A percentile compares a stretch with the other conserved stretches of the same genome.
Evolutionary conservation across 2,797 vertebrate species (phyloP).

Genomic region (Peromyscus aztecus): DNA sequence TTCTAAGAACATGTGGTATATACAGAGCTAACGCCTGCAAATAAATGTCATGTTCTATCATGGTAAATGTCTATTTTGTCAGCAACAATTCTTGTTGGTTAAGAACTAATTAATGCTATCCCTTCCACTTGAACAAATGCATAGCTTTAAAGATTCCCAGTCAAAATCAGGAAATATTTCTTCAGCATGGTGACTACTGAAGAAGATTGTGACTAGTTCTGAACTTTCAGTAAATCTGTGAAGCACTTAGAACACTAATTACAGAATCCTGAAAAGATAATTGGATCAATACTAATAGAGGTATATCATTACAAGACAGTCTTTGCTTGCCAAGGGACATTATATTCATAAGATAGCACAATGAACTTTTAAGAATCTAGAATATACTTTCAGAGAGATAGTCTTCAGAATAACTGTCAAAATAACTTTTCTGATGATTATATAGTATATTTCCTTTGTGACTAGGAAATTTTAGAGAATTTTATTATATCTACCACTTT

Average conservation of each 20-base stretch:
- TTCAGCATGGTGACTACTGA: neutral
- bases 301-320: neutral
- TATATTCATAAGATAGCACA: neutral
- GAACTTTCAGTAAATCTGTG: neutral
- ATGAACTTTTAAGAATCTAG: slow-evolving; percentile 25
- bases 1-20: slow-evolving; percentile 44
- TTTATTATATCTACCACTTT: neutral
- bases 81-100: neutral
- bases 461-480: neutral
- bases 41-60: neutral
- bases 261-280: neutral
- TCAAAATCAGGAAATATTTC: neutral
- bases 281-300: neutral
- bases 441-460: neutral
- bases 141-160: neutral
- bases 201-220: neutral
- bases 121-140: neutral
- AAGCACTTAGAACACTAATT: neutral
- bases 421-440: neutral
- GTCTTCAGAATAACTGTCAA: neutral
- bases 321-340: neutral
- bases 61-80: slow-evolving; percentile 13
- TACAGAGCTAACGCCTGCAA: slow-evolving; percentile 32
- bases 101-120: neutral
- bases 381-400: neutral